These are phyloP conservation scores for Castor canadensis DNA, from an alignment of 2,113 vertebrate species.

Conservation along the genomic window DNA sequence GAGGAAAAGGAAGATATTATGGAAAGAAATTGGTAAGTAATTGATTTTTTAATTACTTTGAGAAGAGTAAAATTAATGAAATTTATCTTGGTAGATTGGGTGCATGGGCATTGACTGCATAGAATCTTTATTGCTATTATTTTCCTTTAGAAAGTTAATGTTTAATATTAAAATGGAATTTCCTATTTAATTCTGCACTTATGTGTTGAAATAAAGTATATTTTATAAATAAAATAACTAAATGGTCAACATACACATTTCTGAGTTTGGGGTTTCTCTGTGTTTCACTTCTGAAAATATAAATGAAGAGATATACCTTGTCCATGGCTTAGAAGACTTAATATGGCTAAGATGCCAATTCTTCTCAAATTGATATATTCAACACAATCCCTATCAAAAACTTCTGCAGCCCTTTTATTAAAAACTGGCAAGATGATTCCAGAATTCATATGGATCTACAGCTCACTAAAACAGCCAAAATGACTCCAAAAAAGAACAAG, in stretches of 20 bases:
- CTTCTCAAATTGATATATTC: background rate
- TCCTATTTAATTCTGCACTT: background rate
- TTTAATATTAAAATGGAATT: slow-evolving; percentile 1
- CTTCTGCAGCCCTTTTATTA: background rate
- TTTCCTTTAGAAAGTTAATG: background rate
- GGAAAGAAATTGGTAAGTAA: background rate
- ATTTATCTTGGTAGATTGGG: background rate
- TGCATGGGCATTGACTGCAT: background rate
- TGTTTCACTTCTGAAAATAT: background rate
- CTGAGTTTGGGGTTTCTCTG: background rate
- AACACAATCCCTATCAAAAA: background rate
- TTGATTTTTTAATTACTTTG: slow-evolving; percentile 25
- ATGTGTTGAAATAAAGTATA: background rate
- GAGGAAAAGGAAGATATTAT: background rate
- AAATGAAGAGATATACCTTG: too few species aligned
- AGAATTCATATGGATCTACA: background rate
- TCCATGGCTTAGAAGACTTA: too few species aligned
- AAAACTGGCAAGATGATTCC: background rate
- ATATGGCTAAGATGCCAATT: too few species aligned
- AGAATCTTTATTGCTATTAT: background rate
- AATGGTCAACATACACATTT: background rate
- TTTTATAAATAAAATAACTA: background rate
- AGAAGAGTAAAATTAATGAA: background rate
- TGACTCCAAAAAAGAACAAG: background rate
- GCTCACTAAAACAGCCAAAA: background rate